Evolutionary conservation across 2,888 invertebrate species (phyloP), one percentile per base, ranked within the genome.

Genomic region (Agonum fuliginosum): DNA sequence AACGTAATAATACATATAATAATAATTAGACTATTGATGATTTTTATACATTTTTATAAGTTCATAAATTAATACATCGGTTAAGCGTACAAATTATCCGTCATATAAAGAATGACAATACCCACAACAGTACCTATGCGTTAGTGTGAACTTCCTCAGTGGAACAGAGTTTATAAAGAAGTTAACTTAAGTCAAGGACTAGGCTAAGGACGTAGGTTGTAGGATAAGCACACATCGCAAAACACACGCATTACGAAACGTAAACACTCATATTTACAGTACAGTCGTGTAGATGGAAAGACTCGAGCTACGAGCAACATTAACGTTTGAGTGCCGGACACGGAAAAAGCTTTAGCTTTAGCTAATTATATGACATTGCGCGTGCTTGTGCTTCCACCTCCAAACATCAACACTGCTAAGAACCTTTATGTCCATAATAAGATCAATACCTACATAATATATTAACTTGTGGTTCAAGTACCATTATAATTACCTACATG

Each of bases 251-350:
- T 67, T 67, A 67, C 19, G 22, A 43, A 67, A 67, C 67, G 41
- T 67, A 43, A 41, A 67, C 22, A 67, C 67, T 62, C 62, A 22
- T 43, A 67, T 41, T 67, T 22, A 37, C 43, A 24, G 17, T 20
- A 20, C 67, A 14, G 34, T 20, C 19, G 24, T n/a, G 12, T 19
- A 10, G 54, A 22, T 6, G 24, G 17, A 67, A 41, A 24, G 43
- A 41, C 67, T 41, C 67, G 24, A 3, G 54, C 10, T 20, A 67
- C 67, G 24, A 3, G 54, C 10, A 41, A 67, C 41, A 67, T 67
- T 67, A 67, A 37, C 41, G 67, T 67, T 54, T 67, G 22, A 62
- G 62, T 34, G 62, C 41, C 22, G 43, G 43, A 67, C 67, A 67
- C 41, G 67, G 67, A 67, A 67, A 67, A 67, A 67, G 67, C 67